Evolutionary conservation across 23 tunicate genomes (phyloP).

Genomic region (Trididemnum nubilum): DNA sequence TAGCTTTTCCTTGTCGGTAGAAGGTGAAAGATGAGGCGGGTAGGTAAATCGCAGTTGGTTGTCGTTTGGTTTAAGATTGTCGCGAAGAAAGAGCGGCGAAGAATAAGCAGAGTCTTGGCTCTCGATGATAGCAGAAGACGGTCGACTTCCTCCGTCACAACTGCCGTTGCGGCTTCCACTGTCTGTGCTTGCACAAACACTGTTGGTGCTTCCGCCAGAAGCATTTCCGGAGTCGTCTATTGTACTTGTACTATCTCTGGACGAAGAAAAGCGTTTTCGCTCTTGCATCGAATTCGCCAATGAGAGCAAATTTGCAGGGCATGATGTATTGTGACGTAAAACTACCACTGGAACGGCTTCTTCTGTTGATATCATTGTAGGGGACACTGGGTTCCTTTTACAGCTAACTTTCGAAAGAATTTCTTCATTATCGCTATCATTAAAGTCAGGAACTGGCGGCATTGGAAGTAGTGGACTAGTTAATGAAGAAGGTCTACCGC

Average conservation of each 20-base stretch:
- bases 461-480: slow-evolving; percentile 69
- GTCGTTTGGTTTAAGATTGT: not conserved
- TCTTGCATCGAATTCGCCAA: not conserved
- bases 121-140: slow-evolving; percentile 33
- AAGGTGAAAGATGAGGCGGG: not conserved
- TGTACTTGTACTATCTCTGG: slow-evolving; percentile 38
- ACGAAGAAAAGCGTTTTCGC: slow-evolving; percentile 20
- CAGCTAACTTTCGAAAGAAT: not conserved
- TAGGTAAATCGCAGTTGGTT: not conserved
- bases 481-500: not conserved
- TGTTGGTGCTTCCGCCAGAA: slow-evolving; percentile 82
- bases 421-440: slow-evolving; percentile 90
- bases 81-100: slow-evolving; percentile 42
- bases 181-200: slow-evolving; percentile 48
- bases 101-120: slow-evolving; percentile 62
- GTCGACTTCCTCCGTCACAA: slow-evolving; percentile 81
- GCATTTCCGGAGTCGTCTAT: slow-evolving; percentile 95
- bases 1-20: not conserved
- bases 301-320: not conserved
- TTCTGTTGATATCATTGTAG: slow-evolving; percentile 51
- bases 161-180: slow-evolving; percentile 84
- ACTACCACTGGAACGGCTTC: slow-evolving; percentile 49
- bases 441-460: slow-evolving; percentile 75
- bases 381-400: slow-evolving; percentile 16
- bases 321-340: slow-evolving; percentile 22